These are phyloP conservation scores for Onychorhynchus coronatus DNA, from an alignment of 2,113 vertebrate species.

Conservation along the genomic window DNA sequence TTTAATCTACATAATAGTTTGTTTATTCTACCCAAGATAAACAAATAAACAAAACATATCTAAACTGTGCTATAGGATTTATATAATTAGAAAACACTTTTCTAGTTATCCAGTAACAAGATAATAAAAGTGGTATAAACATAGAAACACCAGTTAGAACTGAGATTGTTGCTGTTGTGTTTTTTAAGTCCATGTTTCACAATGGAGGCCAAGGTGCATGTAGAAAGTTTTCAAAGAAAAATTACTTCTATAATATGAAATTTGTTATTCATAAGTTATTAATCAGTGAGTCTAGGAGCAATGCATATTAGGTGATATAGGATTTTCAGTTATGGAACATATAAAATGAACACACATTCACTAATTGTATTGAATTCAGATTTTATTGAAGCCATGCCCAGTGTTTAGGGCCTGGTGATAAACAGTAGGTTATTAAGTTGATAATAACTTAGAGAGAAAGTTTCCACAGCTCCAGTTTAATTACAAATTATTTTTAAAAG, in stretches of 20 bases:
- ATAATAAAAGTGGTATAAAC: not conserved
- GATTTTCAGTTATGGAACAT: not conserved
- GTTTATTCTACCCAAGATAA: not conserved
- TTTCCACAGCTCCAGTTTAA: not conserved
- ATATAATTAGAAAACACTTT: conserved; percentile 4
- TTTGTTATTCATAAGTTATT: not conserved
- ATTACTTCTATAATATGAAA: not conserved
- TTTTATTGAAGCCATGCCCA: not conserved
- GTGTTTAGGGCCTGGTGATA: not conserved
- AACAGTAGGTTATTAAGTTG: not conserved
- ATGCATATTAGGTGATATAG: not conserved
- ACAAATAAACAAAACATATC: not conserved
- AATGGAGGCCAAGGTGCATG: not conserved
- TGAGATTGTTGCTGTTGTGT: not conserved
- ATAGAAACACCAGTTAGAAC: not conserved
- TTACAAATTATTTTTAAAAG: not conserved
- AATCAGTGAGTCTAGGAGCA: not conserved
- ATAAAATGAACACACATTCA: not conserved
- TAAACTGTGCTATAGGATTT: not conserved
- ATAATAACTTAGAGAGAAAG: not conserved
- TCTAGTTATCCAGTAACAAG: not conserved
- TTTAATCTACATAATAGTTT: conserved; percentile 1
- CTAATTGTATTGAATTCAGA: not conserved
- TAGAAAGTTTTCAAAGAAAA: not conserved
- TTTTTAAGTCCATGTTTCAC: not conserved